Percentiles rank a stretch among this genome's conserved stretches.
Evolutionary conservation across 2,113 vertebrate species (phyloP).

Genomic region (Gopherus flavomarginatus): DNA sequence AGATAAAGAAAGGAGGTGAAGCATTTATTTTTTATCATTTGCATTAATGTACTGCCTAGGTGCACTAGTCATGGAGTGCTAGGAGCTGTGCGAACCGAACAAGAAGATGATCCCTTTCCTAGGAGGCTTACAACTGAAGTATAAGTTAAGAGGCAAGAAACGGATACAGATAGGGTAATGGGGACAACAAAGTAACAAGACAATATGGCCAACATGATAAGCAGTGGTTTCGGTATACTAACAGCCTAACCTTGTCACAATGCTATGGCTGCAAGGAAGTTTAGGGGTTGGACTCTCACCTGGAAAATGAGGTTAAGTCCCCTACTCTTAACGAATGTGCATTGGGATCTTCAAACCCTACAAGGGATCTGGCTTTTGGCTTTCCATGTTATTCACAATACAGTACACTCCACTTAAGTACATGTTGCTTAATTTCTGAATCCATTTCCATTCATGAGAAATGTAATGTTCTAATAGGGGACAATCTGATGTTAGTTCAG

Average conservation of each 20-base stretch:
- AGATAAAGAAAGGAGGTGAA: neutral
- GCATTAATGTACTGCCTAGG: neutral
- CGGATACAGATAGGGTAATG: neutral
- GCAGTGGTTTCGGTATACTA: neutral
- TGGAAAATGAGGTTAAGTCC: neutral
- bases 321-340: neutral
- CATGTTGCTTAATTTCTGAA: constrained; percentile 48
- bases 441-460: constrained; percentile 27
- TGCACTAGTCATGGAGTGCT: neutral
- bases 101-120: neutral
- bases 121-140: neutral
- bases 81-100: neutral
- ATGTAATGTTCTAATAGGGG: constrained; percentile 4
- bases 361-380: neutral
- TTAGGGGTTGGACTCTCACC: neutral
- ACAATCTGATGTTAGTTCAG: constrained; percentile 28
- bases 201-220: neutral
- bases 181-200: neutral
- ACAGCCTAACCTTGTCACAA: neutral
- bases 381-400: constrained; percentile 19
- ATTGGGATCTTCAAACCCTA: neutral
- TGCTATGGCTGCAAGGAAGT: neutral
- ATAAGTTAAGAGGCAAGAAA: neutral
- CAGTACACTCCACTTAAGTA: constrained; percentile 19
- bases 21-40: too few species aligned